Evolutionary conservation across 1,140 invertebrate genomes (phyloP).

Genomic region (Saxidomus purpurata): DNA sequence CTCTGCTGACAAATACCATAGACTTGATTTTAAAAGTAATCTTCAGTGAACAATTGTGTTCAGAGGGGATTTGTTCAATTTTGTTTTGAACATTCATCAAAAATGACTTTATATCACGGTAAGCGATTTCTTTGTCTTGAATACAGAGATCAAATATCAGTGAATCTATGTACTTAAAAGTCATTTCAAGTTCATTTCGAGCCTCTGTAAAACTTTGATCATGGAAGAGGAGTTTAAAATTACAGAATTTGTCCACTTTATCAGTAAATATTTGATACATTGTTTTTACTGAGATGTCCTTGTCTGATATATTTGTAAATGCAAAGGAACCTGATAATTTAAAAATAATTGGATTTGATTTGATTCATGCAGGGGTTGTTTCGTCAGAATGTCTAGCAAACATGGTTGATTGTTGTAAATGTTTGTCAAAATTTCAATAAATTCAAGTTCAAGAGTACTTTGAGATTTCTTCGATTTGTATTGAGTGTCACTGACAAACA

Average conservation of each 20-base stretch:
- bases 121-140: neutral
- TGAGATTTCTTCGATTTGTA: neutral
- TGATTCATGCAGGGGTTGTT: too few relatives aligned
- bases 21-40: neutral
- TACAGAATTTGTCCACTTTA: too few relatives aligned
- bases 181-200: too few relatives aligned
- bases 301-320: neutral
- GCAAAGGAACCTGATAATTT: too few relatives aligned
- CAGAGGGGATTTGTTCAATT: neutral
- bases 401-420: neutral
- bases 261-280: too few relatives aligned
- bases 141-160: too few relatives aligned
- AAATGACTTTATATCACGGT: neutral
- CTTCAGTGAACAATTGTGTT: neutral
- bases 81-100: neutral
- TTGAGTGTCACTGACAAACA: neutral
- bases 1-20: neutral
- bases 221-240: too few relatives aligned
- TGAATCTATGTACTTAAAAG: too few relatives aligned
- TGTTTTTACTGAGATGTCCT: too few relatives aligned
- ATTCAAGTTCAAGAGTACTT: neutral
- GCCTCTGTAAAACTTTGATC: too few relatives aligned
- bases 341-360: too few relatives aligned
- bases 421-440: neutral
- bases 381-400: neutral